phyloP scores from a whole-genome alignment of 2,888 invertebrate genomes.

The Opisthograptis luteolata region DNA sequence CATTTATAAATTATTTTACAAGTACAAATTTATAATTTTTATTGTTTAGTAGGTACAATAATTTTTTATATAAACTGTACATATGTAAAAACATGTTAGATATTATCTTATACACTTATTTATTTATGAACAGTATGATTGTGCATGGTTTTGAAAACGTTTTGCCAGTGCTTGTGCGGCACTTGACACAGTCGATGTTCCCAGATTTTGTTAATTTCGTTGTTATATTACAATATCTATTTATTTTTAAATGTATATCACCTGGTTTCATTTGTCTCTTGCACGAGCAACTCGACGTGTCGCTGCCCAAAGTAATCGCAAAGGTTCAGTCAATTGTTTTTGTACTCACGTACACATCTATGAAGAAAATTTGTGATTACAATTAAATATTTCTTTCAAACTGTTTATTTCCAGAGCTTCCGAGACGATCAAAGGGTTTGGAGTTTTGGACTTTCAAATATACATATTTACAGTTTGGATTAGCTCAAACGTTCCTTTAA shows the following conservation, averaged over 20 bases:
- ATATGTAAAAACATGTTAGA: slow-evolving; percentile 82
- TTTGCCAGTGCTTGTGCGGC: slow-evolving; percentile 62
- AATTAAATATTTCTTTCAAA: slow-evolving; percentile 21
- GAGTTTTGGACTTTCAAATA: background rate
- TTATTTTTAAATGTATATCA: slow-evolving; percentile 10
- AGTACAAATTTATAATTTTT: slow-evolving; percentile 79
- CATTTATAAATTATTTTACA: slow-evolving; percentile 70
- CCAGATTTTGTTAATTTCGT: slow-evolving; percentile 11
- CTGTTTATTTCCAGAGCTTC: slow-evolving; percentile 19
- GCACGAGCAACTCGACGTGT: slow-evolving; percentile 35
- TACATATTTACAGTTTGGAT: background rate
- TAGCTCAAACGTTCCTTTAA: background rate
- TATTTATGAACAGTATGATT: slow-evolving; percentile 75
- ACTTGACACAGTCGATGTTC: slow-evolving; percentile 51
- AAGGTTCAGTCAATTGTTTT: slow-evolving; percentile 60
- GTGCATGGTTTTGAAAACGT: slow-evolving; percentile 66
- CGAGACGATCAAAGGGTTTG: slow-evolving; percentile 6
- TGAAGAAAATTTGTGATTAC: slow-evolving; percentile 25
- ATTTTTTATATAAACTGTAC: slow-evolving; percentile 74
- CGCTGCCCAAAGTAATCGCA: slow-evolving; percentile 49
- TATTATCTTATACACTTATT: slow-evolving; percentile 79
- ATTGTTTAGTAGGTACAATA: slow-evolving; percentile 73
- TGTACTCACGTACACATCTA: slow-evolving; percentile 39
- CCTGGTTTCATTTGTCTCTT: slow-evolving; percentile 4
- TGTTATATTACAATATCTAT: slow-evolving; percentile 8